These are phyloP conservation scores for Linhomoeus sp. DNA, from an alignment of 2,888 invertebrate genomes.

Conservation along the genomic window DNA sequence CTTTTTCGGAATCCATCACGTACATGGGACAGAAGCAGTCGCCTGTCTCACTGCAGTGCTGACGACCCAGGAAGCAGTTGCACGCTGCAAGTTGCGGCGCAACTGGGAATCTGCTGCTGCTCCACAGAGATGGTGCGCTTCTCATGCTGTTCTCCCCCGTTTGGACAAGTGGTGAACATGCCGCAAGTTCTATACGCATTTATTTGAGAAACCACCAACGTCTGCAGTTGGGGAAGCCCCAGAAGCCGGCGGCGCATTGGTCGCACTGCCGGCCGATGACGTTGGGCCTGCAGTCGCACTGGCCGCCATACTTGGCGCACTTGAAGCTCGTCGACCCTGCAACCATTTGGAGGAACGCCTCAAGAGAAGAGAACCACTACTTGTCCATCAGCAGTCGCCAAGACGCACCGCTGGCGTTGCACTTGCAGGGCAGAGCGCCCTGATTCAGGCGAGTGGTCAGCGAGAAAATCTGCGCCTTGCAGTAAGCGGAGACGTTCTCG, in stretches of 20 bases:
- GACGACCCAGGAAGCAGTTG: slow-evolving; percentile 46
- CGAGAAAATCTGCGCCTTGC: slow-evolving; percentile 71
- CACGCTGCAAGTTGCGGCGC: slow-evolving; percentile 31
- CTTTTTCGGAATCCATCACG: slow-evolving; percentile 59
- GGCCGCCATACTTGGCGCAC: slow-evolving; percentile 82
- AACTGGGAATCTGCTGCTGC: background rate
- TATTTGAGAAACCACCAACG: slow-evolving; percentile 11
- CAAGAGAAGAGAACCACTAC: too few relatives aligned
- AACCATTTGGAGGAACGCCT: background rate
- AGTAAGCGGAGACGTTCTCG: slow-evolving; percentile 40
- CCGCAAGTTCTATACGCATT: background rate
- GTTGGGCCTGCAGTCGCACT: slow-evolving; percentile 74
- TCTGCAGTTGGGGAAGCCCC: slow-evolving; percentile 75
- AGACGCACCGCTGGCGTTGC: slow-evolving; percentile 37
- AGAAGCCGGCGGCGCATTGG: slow-evolving; percentile 67
- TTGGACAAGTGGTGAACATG: background rate
- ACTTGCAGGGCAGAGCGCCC: slow-evolving; percentile 69
- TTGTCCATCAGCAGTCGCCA: too few relatives aligned
- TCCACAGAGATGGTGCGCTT: background rate
- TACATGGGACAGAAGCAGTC: slow-evolving; percentile 75
- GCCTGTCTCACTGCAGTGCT: slow-evolving; percentile 74
- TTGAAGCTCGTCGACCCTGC: slow-evolving; percentile 55
- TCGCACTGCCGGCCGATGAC: slow-evolving; percentile 70
- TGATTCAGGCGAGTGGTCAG: slow-evolving; percentile 84
- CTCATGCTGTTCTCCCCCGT: background rate